Percentiles rank a stretch among this genome's conserved stretches.
phyloP scores from a whole-genome alignment of 2,888 invertebrate genomes.

The Pachymerium ferrugineum region DNA sequence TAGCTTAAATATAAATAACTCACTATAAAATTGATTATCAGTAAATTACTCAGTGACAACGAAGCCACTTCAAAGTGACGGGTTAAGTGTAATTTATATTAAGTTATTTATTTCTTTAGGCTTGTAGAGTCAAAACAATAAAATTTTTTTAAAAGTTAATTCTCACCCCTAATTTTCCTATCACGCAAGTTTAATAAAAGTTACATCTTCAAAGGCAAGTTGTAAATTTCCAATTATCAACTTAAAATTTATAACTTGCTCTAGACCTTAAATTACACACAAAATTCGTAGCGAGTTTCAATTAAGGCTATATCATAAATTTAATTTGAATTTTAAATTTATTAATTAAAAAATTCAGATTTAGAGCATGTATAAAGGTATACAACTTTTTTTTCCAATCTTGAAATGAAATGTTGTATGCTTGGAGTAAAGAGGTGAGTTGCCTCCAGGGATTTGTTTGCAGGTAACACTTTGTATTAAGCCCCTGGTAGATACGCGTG shows the following conservation, averaged over 20 bases:
- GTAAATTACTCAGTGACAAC: neutral
- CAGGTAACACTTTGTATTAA: neutral
- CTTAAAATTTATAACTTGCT: too few species aligned
- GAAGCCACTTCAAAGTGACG: neutral
- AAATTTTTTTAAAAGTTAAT: too few species aligned
- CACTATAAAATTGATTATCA: neutral
- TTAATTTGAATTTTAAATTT: neutral
- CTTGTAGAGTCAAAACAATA: neutral
- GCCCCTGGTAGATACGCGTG: neutral
- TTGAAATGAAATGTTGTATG: neutral
- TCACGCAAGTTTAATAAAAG: too few species aligned
- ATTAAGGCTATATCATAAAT: neutral
- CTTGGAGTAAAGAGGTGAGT: neutral
- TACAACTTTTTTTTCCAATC: neutral
- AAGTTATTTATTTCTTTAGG: neutral
- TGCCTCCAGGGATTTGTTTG: neutral
- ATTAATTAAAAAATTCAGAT: neutral
- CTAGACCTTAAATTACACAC: too few species aligned
- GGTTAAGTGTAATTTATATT: neutral
- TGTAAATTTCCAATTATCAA: too few species aligned
- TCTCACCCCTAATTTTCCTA: too few species aligned
- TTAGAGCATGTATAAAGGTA: constrained; percentile 9
- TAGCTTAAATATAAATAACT: too few species aligned
- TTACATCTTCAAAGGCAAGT: too few species aligned
- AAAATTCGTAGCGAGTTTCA: neutral